Evolutionary conservation across 2,888 invertebrate species (phyloP).

Genomic region (Mythimna lalbum): DNA sequence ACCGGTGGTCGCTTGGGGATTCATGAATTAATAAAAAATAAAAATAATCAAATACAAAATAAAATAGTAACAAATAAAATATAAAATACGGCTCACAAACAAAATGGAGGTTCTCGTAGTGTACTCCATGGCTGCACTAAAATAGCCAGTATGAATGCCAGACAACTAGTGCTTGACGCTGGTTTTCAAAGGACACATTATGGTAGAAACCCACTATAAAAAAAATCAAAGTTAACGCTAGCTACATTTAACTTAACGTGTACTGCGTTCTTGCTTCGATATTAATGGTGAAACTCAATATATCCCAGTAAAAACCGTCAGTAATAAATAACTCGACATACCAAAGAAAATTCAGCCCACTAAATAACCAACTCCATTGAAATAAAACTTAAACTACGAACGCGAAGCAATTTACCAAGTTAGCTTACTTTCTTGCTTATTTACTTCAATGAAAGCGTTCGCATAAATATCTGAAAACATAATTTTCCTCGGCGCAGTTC

Average conservation of each 20-base stretch:
- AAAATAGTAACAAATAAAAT: too few species aligned
- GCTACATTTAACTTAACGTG: constrained; percentile 40
- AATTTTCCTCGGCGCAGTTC: constrained; percentile 40
- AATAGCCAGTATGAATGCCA: too few species aligned
- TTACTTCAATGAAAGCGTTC: constrained; percentile 46
- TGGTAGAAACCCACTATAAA: not conserved
- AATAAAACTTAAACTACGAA: constrained; percentile 47
- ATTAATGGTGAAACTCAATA: constrained; percentile 55
- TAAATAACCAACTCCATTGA: constrained; percentile 52
- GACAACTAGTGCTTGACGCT: too few species aligned
- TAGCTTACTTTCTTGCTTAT: constrained; percentile 52
- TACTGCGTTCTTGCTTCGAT: constrained; percentile 33
- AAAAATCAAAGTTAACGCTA: constrained; percentile 17
- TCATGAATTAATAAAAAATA: too few species aligned
- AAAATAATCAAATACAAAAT: too few species aligned
- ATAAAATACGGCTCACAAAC: too few species aligned
- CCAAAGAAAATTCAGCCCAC: constrained; percentile 52
- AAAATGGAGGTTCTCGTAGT: too few species aligned
- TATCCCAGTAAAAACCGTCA: constrained; percentile 47
- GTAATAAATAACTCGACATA: constrained; percentile 57
- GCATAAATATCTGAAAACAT: constrained; percentile 54
- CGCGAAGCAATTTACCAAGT: constrained; percentile 52
- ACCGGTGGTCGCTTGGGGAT: too few species aligned
- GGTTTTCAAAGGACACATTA: not conserved
- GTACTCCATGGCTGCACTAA: too few species aligned